phyloP scores from a whole-genome alignment of 1,140 invertebrate genomes.

The Drosophila parabipectinata region DNA sequence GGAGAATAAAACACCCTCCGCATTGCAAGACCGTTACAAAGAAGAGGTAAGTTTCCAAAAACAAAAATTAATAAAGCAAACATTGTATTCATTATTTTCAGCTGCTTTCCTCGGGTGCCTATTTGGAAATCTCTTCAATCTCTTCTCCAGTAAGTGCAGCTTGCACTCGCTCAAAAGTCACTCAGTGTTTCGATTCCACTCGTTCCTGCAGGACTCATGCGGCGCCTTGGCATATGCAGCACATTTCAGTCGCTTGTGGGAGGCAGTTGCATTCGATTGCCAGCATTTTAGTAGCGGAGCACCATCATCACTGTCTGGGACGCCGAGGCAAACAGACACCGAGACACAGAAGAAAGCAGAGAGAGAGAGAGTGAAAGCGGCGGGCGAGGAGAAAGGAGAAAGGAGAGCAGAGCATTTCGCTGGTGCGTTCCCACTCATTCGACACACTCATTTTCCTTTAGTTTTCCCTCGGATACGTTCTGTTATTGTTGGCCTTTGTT shows the following conservation, averaged over 20 bases:
- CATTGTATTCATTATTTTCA: too few species aligned
- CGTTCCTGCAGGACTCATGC: constrained; percentile 31
- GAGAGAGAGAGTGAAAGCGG: not conserved
- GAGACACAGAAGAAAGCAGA: constrained; percentile 15
- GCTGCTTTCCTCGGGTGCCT: too few species aligned
- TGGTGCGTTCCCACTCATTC: constrained; percentile 34
- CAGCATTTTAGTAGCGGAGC: constrained; percentile 43
- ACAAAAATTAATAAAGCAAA: too few species aligned
- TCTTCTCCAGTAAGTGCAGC: constrained; percentile 30
- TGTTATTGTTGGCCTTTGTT: constrained; percentile 74
- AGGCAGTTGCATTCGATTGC: constrained; percentile 65
- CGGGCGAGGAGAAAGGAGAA: constrained; percentile 14
- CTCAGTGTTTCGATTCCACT: constrained; percentile 12
- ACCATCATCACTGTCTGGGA: not conserved
- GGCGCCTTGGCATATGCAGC: constrained; percentile 54
- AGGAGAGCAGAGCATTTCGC: constrained; percentile 18
- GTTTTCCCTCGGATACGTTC: constrained; percentile 30
- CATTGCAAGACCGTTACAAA: too few species aligned
- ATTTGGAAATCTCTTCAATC: too few species aligned
- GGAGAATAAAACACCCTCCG: too few species aligned
- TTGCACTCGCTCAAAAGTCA: constrained; percentile 46
- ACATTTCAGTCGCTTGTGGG: constrained; percentile 54
- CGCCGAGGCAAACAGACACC: constrained; percentile 22
- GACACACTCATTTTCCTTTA: constrained; percentile 26
- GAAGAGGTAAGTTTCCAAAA: too few species aligned